These are phyloP conservation scores for Beroe forskalii DNA, from an alignment of 37 sponge, comb jelly and placozoan genomes.

Conservation along the genomic window DNA sequence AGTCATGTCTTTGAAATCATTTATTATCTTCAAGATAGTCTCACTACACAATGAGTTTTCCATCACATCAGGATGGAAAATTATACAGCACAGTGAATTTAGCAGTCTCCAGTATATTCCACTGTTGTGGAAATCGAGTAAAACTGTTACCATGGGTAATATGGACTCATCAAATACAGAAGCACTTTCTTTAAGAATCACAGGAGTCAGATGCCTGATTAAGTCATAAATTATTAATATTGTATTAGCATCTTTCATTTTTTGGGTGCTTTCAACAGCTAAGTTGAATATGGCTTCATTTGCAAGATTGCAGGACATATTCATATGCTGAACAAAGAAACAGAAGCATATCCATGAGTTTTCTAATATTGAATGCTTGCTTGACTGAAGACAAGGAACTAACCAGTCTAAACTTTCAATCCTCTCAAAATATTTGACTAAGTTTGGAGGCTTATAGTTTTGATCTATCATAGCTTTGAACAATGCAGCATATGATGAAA, in stretches of 20 bases:
- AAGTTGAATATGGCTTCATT: neutral
- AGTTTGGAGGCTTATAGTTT: neutral
- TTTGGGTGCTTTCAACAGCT: slow-evolving; percentile 7
- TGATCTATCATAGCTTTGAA: neutral
- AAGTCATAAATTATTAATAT: neutral
- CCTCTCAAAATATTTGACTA: neutral
- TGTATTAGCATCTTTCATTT: neutral
- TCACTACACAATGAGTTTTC: neutral
- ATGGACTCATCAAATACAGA: neutral
- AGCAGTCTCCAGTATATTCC: slow-evolving; percentile 33
- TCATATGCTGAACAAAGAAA: neutral
- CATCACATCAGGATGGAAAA: neutral
- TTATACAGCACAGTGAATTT: neutral
- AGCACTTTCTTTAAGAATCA: neutral
- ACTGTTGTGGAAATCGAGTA: neutral
- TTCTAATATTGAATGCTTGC: neutral
- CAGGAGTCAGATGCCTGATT: neutral
- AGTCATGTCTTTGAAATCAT: slow-evolving; percentile 6
- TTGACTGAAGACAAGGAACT: neutral
- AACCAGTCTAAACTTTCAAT: neutral
- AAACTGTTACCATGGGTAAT: neutral
- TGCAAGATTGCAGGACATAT: no score
- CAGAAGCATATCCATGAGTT: slow-evolving; percentile 25
- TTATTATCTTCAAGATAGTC: neutral
- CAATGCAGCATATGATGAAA: neutral